Percentiles rank a stretch among this genome's conserved stretches.
phyloP scores from a whole-genome alignment of 2,797 vertebrate genomes.

The Galaxias olidus region DNA sequence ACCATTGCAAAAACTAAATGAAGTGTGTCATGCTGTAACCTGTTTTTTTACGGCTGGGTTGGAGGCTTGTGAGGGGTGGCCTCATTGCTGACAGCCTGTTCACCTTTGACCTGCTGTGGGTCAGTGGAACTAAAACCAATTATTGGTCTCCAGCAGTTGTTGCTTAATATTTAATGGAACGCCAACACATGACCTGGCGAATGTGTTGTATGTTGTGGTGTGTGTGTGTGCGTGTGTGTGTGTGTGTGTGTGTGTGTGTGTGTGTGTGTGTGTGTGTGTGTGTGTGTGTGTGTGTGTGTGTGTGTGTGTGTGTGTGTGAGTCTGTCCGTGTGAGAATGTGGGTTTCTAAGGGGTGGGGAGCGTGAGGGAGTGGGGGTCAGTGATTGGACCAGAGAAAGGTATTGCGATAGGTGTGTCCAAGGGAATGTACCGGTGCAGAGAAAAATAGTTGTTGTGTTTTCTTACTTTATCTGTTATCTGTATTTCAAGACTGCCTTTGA shows the following conservation, averaged over 20 bases:
- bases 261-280: neutral
- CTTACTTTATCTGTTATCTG: constrained; percentile 8
- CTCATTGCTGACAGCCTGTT: neutral
- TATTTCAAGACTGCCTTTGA: constrained; percentile 19
- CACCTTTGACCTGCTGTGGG: neutral
- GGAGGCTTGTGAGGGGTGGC: neutral
- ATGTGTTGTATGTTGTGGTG: too few relatives aligned
- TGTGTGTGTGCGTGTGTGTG: too few relatives aligned
- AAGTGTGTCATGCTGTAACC: too few relatives aligned
- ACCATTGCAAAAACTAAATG: neutral
- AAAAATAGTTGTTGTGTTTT: neutral
- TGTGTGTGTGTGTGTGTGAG: too few relatives aligned
- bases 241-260: too few relatives aligned
- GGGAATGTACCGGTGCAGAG: neutral
- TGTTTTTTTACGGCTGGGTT: too few relatives aligned
- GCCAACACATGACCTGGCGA: neutral
- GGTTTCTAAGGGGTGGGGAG: too few relatives aligned
- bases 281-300: too few relatives aligned
- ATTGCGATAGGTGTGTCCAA: neutral
- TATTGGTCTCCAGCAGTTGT: constrained; percentile 20
- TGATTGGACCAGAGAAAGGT: too few relatives aligned
- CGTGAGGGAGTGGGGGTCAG: too few relatives aligned
- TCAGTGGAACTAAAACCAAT: constrained; percentile 22
- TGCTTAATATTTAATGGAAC: constrained; percentile 32
- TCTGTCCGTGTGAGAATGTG: neutral